Percentiles rank a stretch among this genome's conserved stretches.
Evolutionary conservation across 2,113 vertebrate genomes (phyloP).

Genomic region (Prunella fulvescens): DNA sequence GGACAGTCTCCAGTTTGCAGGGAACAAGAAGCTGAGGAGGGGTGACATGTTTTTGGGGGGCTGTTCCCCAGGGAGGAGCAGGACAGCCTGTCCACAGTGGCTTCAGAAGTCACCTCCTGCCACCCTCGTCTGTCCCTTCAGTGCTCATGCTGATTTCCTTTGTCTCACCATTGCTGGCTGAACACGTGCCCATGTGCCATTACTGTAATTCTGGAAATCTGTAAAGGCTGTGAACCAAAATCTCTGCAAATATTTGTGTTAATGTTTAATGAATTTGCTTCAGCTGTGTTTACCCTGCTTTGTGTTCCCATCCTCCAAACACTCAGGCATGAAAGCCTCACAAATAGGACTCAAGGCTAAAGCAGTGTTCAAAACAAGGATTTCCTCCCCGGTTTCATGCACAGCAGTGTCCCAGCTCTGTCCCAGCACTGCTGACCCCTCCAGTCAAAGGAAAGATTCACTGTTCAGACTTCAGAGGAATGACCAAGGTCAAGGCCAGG

Average conservation of each 20-base stretch:
- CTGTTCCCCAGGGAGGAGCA: not conserved
- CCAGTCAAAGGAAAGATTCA: not conserved
- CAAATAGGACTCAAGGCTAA: not conserved
- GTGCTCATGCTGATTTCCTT: rapidly evolving
- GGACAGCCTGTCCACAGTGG: rapidly evolving
- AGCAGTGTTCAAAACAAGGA: not conserved
- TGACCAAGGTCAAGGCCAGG: not conserved
- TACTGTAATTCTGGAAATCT: not conserved
- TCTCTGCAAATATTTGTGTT: slow-evolving; percentile 42
- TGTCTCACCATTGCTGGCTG: rapidly evolving
- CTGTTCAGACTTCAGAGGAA: not conserved
- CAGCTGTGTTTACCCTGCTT: slow-evolving; percentile 35
- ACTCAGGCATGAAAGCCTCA: not conserved
- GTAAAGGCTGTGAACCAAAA: slow-evolving; percentile 10
- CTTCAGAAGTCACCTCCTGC: not conserved
- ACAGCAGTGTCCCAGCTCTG: not conserved
- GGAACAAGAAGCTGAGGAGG: rapidly evolving
- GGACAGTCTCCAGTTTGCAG: rapidly evolving
- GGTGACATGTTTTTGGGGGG: rapidly evolving
- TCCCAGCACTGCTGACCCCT: not conserved
- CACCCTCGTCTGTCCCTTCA: rapidly evolving
- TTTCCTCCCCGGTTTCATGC: not conserved
- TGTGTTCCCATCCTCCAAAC: not conserved
- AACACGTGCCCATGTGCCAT: not conserved
- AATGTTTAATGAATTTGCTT: slow-evolving; percentile 32